phyloP scores from a whole-genome alignment of 2,113 vertebrate species.

The Tinamus guttatus region DNA sequence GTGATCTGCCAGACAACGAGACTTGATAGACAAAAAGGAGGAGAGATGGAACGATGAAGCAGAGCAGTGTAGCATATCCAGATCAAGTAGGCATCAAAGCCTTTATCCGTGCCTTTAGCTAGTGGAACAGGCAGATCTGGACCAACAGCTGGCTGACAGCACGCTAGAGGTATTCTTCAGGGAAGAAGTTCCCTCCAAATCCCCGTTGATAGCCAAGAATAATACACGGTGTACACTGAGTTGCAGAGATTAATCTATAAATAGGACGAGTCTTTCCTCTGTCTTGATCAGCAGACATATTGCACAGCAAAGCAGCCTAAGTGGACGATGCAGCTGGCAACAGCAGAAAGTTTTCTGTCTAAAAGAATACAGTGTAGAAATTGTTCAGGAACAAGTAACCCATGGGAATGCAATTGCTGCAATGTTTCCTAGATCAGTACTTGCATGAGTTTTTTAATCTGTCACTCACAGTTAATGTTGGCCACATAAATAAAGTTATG shows the following conservation, averaged over 20 bases:
- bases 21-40: neutral
- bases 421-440: neutral
- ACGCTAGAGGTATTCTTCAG: neutral
- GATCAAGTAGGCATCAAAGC: neutral
- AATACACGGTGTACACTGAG: neutral
- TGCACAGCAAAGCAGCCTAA: neutral
- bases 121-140: neutral
- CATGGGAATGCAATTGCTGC: neutral
- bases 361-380: neutral
- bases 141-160: neutral
- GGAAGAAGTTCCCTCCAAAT: neutral
- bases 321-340: neutral
- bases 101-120: neutral
- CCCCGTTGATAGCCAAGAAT: conserved; percentile 6
- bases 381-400: neutral
- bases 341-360: neutral
- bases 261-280: neutral
- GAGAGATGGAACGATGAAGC: neutral
- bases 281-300: neutral
- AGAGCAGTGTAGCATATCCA: neutral
- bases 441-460: neutral
- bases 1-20: neutral
- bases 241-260: conserved; percentile 14
- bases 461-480: neutral
- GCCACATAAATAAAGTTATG: neutral